phyloP scores from a whole-genome alignment of 2,888 invertebrate genomes.

The Sphecodes monilicornis region DNA sequence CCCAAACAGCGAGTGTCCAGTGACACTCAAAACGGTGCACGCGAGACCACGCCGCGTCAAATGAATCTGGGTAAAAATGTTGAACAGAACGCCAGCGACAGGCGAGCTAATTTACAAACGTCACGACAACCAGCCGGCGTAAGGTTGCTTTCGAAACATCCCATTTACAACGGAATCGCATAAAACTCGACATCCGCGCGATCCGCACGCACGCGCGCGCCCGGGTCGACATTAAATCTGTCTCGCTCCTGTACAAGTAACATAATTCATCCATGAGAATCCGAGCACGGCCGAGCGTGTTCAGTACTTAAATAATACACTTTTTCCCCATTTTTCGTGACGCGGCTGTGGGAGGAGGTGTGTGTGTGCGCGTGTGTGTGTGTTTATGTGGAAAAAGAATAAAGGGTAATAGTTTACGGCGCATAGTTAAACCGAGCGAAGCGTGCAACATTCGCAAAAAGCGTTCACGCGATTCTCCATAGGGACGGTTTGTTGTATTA shows the following conservation, averaged over 20 bases:
- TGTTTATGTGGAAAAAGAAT: not conserved
- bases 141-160: constrained; percentile 6
- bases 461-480: constrained; percentile 4
- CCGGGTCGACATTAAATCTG: not conserved
- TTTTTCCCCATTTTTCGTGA: not conserved
- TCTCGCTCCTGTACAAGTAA: not conserved
- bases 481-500: not conserved
- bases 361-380: too few relatives aligned
- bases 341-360: not conserved
- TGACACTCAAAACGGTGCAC: not conserved
- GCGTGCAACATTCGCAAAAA: constrained; percentile 12
- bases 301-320: not conserved
- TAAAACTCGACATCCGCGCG: not conserved
- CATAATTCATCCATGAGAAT: constrained; percentile 11
- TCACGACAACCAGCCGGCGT: not conserved
- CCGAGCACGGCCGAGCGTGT: constrained; percentile 7
- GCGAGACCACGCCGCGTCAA: not conserved
- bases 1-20: not conserved
- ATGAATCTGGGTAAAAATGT: not conserved
- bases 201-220: not conserved
- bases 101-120: not conserved
- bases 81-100: not conserved
- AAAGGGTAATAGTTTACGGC: not conserved
- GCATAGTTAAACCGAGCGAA: constrained; percentile 25
- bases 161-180: constrained; percentile 8